Base-by-base conservation (phyloP, 2,113 vertebrate genomes). In the Cynocephalus volans region DNA sequence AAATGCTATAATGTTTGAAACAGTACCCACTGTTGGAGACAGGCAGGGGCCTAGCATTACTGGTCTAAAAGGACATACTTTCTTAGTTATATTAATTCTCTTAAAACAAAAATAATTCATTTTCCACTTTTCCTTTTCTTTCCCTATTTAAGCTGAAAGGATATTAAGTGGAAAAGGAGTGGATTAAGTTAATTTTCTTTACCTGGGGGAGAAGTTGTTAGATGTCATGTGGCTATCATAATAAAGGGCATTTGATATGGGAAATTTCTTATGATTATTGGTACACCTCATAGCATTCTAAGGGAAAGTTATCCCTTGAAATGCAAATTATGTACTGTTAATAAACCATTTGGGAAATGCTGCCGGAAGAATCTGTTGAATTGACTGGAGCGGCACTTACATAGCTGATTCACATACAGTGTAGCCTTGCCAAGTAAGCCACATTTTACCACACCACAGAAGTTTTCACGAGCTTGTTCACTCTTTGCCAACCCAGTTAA, bases 51-150 rank as follows among this genome's bases (percentile, higher is more conserved):
- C 90, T 87, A 58, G 79, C 90, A 90, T 96, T 92, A 75, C 79
- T 28, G 41, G 79, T 58, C 69, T 79, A 83, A 33, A 70, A 62
- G 11, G 19, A 19, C 64, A 24, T 28, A 8, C 45, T 90, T 92
- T 95, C 94, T 89, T 65, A 58, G 90, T 56, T 93, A 36, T 36
- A 73, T 72, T 88, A 95, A 95, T 92, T 93, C 62, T 95, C 70
- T 90, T 64, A 52, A 82, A 96, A 90, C 17, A 92, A 84, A 81
- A 96, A 92, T 54, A 56, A 83, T 83, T 81, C 12, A 6, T 79
- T 79, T 90, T 89, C 62, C 6, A 89, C 56, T 77, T 96, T 82
- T 84, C 11, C 26, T 90, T 52, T 93, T 64, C 70, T 79, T 92
- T 64, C 8, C 58, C 24, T 65, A 56, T 36, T 83, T 75, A 95